phyloP scores from a whole-genome alignment of 2,113 vertebrate genomes.

The Rhabdomys dilectus region DNA sequence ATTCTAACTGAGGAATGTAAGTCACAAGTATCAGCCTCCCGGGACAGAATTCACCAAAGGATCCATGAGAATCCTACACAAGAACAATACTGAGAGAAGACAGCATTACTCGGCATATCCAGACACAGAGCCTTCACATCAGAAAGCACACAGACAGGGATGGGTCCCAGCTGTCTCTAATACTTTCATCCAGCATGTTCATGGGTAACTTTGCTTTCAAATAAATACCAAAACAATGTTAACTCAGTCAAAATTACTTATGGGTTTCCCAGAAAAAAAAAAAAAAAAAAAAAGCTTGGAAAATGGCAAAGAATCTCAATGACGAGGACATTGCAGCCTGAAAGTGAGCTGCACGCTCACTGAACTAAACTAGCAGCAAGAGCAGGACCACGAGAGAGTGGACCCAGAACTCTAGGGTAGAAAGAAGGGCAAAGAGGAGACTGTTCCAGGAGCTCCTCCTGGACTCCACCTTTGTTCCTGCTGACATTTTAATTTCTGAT shows the following conservation, averaged over 20 bases:
- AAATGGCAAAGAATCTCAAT: slow-evolving; percentile 43
- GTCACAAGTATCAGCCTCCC: slow-evolving; percentile 13
- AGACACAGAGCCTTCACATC: not conserved
- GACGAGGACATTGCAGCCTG: slow-evolving; percentile 5
- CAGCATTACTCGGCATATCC: not conserved
- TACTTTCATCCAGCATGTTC: slow-evolving; percentile 26
- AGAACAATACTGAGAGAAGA: not conserved
- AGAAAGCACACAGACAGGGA: slow-evolving; percentile 28
- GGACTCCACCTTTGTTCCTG: slow-evolving; percentile 79
- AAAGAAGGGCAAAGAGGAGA: slow-evolving; percentile 50
- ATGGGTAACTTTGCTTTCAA: slow-evolving; percentile 52
- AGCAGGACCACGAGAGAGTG: not conserved
- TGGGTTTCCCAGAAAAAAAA: slow-evolving; percentile 27
- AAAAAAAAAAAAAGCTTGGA: not conserved
- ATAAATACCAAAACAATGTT: slow-evolving; percentile 53
- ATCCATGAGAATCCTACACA: not conserved
- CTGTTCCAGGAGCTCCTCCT: slow-evolving; percentile 57
- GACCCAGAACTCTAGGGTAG: slow-evolving; percentile 47
- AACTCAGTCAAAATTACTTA: slow-evolving; percentile 50
- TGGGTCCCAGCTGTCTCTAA: not conserved
- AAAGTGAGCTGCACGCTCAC: slow-evolving; percentile 36
- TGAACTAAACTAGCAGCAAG: slow-evolving; percentile 51
- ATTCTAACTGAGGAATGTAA: slow-evolving; percentile 13
- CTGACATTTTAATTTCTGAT: slow-evolving; percentile 84
- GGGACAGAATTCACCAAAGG: not conserved